Percentiles rank a stretch among this genome's conserved stretches.
Conservation (phyloP, 2,888 invertebrate species). For the Pogonocherus hispidulus region DNA sequence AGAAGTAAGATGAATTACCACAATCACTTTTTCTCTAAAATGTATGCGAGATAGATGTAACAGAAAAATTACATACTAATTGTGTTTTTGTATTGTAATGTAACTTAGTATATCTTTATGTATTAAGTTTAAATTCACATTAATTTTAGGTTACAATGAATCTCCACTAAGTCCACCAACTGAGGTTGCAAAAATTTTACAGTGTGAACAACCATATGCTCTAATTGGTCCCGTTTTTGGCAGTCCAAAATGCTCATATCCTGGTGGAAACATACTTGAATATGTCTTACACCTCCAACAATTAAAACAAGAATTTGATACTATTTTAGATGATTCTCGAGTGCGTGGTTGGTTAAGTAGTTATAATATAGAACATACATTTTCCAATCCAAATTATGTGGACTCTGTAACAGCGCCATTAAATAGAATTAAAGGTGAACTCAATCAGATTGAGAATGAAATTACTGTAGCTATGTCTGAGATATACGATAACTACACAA, state of each 20-base stretch:
- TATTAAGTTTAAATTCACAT: no score
- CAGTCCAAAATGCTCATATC: constrained; percentile 63
- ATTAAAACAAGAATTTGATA: constrained; percentile 70
- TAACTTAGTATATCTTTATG: no score
- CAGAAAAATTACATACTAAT: no score
- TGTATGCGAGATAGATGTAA: no score
- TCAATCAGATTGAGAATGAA: constrained; percentile 69
- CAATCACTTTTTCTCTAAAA: no score
- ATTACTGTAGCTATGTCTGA: constrained; percentile 71
- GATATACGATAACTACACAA: constrained; percentile 73
- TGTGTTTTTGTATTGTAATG: no score
- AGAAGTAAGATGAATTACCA: no score
- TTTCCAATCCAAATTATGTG: constrained; percentile 76
- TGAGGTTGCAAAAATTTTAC: constrained; percentile 59
- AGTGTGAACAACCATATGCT: constrained; percentile 63
- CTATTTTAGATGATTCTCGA: constrained; percentile 66
- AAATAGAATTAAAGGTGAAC: constrained; percentile 70
- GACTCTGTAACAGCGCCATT: constrained; percentile 72
- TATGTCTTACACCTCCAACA: constrained; percentile 67
- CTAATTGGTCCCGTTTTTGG: constrained; percentile 61
- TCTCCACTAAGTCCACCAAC: constrained; percentile 71
- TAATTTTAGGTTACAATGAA: constrained; percentile 61
- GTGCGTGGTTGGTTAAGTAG: constrained; percentile 75
- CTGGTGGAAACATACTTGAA: constrained; percentile 63
- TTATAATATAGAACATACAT: constrained; percentile 77